These are phyloP conservation scores for Ailuropoda melanoleuca DNA, from an alignment of 2,113 vertebrate species.

Conservation along the genomic window DNA sequence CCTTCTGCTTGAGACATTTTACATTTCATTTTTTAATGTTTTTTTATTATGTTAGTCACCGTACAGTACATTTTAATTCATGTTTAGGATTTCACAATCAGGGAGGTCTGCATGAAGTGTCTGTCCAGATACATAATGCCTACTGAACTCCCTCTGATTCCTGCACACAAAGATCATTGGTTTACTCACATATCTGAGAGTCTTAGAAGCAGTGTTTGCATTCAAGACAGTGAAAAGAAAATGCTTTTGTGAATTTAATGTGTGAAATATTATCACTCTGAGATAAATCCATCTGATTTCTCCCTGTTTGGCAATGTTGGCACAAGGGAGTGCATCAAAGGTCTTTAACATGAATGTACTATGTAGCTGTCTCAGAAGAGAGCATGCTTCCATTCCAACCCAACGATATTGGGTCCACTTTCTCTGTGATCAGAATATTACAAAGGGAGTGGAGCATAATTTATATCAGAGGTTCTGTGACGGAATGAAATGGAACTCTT, in stretches of 20 bases:
- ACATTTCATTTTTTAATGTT: neutral
- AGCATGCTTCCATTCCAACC: slow-evolving; percentile 79
- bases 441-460: slow-evolving; percentile 88
- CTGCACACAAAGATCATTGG: slow-evolving; percentile 72
- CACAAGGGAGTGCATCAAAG: slow-evolving; percentile 80
- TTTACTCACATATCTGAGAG: slow-evolving; percentile 63
- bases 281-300: slow-evolving; percentile 77
- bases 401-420: slow-evolving; percentile 80
- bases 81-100: slow-evolving; percentile 73
- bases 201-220: slow-evolving; percentile 75
- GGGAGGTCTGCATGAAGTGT: slow-evolving; percentile 54
- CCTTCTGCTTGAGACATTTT: slow-evolving; percentile 50
- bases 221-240: slow-evolving; percentile 65
- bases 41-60: too few relatives aligned
- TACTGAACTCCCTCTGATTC: slow-evolving; percentile 62
- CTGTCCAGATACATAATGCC: slow-evolving; percentile 57
- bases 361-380: slow-evolving; percentile 79
- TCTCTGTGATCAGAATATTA: slow-evolving; percentile 86
- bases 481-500: slow-evolving; percentile 90
- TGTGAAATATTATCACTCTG: slow-evolving; percentile 66
- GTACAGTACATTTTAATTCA: slow-evolving; percentile 36
- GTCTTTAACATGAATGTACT: slow-evolving; percentile 81
- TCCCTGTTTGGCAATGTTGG: slow-evolving; percentile 63
- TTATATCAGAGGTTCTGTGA: slow-evolving; percentile 90
- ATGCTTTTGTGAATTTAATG: slow-evolving; percentile 71